A percentile compares a stretch with the other conserved stretches of the same genome.
These are phyloP conservation scores for Sarcophaga bullata DNA, from an alignment of 1,140 invertebrate genomes.

Conservation along the genomic window DNA sequence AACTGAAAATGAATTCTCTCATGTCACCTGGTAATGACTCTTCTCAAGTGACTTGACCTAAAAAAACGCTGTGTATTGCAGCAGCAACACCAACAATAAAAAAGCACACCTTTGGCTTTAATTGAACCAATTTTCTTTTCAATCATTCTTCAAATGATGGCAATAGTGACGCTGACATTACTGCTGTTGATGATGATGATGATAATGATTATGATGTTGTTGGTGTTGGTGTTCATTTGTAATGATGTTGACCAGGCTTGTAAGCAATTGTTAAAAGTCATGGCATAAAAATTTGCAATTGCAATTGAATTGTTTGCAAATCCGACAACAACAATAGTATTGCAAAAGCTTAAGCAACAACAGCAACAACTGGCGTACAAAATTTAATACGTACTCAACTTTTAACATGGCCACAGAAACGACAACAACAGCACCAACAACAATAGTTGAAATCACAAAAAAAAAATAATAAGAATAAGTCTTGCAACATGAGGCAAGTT, in stretches of 20 bases:
- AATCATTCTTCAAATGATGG: not conserved
- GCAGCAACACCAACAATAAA: no score
- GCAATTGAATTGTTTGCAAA: no score
- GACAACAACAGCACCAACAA: no score
- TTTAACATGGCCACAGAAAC: not conserved
- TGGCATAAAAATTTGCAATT: not conserved
- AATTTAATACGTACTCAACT: not conserved
- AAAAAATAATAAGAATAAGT: not conserved
- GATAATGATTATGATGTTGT: not conserved
- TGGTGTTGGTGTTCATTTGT: not conserved
- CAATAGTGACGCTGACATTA: not conserved
- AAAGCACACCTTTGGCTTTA: not conserved
- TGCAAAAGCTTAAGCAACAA: not conserved
- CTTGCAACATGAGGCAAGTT: conserved; percentile 11
- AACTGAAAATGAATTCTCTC: no score
- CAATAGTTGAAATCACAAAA: no score
- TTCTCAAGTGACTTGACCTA: no score
- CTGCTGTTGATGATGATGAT: not conserved
- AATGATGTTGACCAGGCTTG: not conserved
- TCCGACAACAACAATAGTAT: not conserved
- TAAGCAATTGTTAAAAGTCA: not conserved
- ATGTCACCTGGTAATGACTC: no score
- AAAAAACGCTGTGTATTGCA: no score
- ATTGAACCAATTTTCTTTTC: not conserved
- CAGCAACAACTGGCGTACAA: not conserved